Evolutionary conservation across 64 coral and sea anemone genomes (phyloP).

Genomic region (Dendronephthya gigantea): DNA sequence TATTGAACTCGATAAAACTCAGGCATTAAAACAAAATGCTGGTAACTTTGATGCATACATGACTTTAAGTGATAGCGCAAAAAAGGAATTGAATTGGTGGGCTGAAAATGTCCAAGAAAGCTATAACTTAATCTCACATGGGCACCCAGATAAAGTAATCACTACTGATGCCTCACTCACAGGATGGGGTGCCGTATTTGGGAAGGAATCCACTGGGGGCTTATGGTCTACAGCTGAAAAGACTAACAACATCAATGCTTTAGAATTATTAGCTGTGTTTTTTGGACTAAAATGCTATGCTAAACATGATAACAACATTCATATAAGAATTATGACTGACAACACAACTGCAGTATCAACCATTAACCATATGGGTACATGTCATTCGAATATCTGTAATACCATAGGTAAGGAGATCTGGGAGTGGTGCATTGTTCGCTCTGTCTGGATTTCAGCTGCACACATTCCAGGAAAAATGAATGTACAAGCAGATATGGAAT

Average conservation of each 20-base stretch:
- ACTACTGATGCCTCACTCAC: background rate
- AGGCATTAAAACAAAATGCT: slow-evolving; percentile 19
- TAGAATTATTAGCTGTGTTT: background rate
- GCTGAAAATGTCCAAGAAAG: background rate
- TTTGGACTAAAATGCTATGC: background rate
- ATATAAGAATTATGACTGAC: background rate
- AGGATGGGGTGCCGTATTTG: background rate
- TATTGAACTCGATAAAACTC: slow-evolving; percentile 34
- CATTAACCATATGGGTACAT: slow-evolving; percentile 1
- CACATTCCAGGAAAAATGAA: slow-evolving; percentile 6
- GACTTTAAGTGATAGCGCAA: background rate
- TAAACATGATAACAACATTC: background rate
- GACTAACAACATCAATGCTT: background rate
- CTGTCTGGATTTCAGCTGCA: background rate
- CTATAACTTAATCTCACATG: background rate
- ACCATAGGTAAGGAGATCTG: background rate
- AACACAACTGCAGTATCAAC: background rate
- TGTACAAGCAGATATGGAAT: background rate
- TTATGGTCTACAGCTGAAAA: background rate
- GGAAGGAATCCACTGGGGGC: background rate
- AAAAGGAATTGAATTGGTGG: background rate
- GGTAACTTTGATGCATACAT: slow-evolving; percentile 40
- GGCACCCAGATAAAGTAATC: background rate
- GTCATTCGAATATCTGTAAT: background rate
- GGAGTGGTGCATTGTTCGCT: background rate